These are phyloP conservation scores for Ectobius pallidus DNA, from an alignment of 2,888 invertebrate species.

Conservation along the genomic window DNA sequence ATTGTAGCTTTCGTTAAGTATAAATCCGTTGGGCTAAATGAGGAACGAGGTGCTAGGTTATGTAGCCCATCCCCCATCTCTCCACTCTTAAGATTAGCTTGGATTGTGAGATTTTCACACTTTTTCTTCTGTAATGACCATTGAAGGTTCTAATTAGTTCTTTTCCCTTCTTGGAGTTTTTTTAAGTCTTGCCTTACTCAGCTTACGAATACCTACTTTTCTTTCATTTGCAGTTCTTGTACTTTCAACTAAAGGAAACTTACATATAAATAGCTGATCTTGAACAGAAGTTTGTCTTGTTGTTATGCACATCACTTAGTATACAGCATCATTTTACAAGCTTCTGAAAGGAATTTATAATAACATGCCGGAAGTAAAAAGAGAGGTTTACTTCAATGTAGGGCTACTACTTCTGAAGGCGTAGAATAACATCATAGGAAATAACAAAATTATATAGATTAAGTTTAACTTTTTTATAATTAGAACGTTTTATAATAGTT, in stretches of 20 bases:
- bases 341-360: no score
- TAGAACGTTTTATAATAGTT: no score
- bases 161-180: slow-evolving; percentile 21
- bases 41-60: slow-evolving; percentile 3
- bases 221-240: neutral
- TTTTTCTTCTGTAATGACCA: slow-evolving; percentile 38
- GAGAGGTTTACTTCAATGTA: no score
- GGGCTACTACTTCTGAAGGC: no score
- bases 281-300: no score
- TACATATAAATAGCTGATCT: neutral
- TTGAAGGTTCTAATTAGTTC: slow-evolving; percentile 39
- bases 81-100: slow-evolving; percentile 30
- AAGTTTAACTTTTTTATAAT: no score
- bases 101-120: slow-evolving; percentile 34
- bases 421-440: no score
- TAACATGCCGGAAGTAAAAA: no score
- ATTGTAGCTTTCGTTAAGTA: slow-evolving; percentile 18
- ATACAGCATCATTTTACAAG: no score
- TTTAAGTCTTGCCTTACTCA: neutral
- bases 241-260: neutral
- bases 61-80: no score
- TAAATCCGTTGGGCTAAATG: slow-evolving; percentile 14
- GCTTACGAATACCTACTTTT: neutral
- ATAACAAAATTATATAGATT: no score
- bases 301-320: no score